Conservation (phyloP, 2,797 vertebrate genomes). For the Florisuga fusca region DNA sequence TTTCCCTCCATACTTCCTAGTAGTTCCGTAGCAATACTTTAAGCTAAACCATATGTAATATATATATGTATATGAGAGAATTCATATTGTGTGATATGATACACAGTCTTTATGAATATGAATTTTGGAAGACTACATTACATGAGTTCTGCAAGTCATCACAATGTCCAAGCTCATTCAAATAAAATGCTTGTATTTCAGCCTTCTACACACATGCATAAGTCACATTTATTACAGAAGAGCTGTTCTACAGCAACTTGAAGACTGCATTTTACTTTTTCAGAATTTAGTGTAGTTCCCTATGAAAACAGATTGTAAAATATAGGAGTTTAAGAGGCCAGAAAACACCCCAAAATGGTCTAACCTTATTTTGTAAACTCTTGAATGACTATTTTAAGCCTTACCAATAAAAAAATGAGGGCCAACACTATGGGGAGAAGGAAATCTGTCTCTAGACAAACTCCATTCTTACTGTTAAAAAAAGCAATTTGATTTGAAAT, state of each 20-base stretch:
- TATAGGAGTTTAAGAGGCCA: not conserved
- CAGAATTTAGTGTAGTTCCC: not conserved
- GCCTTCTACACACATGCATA: not conserved
- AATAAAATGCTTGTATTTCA: not conserved
- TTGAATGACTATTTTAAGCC: not conserved
- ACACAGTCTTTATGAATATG: not conserved
- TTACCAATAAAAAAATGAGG: not conserved
- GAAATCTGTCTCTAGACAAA: not conserved
- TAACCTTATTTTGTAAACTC: not conserved
- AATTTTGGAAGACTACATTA: not conserved
- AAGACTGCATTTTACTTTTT: not conserved
- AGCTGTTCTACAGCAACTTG: not conserved
- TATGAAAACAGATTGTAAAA: not conserved
- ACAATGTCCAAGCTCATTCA: not conserved
- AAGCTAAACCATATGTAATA: slow-evolving; percentile 8
- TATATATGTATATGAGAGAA: not conserved
- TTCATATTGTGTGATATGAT: not conserved
- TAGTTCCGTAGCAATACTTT: not conserved
- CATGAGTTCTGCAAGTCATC: not conserved
- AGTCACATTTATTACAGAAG: not conserved
- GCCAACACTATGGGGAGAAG: not conserved
- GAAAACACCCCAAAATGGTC: not conserved
- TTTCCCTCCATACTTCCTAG: not conserved
- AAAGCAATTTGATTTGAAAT: not conserved
- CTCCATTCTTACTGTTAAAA: not conserved